Base-by-base conservation (phyloP, 2,113 vertebrate genomes). In the Rattus norvegicus region DNA sequence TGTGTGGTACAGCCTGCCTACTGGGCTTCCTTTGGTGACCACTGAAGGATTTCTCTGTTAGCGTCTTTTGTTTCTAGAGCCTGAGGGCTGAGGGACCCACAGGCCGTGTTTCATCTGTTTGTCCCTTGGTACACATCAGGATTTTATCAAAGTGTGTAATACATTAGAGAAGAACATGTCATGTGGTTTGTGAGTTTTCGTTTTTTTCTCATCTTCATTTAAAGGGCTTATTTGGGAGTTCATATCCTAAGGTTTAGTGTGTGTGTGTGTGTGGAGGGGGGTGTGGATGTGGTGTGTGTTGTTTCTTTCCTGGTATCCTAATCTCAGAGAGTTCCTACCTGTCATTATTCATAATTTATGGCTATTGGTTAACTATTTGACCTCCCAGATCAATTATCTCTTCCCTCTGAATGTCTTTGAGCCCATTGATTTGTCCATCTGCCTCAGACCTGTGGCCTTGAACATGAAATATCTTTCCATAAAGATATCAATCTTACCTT, bases 311-410 rank as follows among this genome's bases (percentile, higher is more conserved):
- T 85, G 19, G 22, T 14, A 19, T 26, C 30, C 92, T 83, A 65
- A 77, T 86, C 47, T 52, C 69, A 79, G 77, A 88, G 33, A 52
- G 13, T 75, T 83, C 69, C 59, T 65, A 22, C 16, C 16, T 49
- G 75, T 61, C 70, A 33, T 70, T 76, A 16, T 94, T 88, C 73
- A 10, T 93, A 93, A 93, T 93, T 61, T 67, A 84, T 8, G 30
- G 79, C 30, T 56, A 33, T 84, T n/a, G 30, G 19, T 85, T 95
- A 69, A 93, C 90, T 88, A 69, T 92, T 56, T 87, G 90, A 63
- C 85, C 86, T 85, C 67, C 56, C 59, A 43, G 87, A 77, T 56
- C 77, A 75, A 13, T 94, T n/a, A 28, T 81, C 73, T 65, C 67
- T 89, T 92, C 91, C 52, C 80, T 89, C 67, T 54, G 75, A n/a